These are phyloP conservation scores for Pangasius mekongensis DNA, from an alignment of 2,797 vertebrate genomes.

Conservation along the genomic window DNA sequence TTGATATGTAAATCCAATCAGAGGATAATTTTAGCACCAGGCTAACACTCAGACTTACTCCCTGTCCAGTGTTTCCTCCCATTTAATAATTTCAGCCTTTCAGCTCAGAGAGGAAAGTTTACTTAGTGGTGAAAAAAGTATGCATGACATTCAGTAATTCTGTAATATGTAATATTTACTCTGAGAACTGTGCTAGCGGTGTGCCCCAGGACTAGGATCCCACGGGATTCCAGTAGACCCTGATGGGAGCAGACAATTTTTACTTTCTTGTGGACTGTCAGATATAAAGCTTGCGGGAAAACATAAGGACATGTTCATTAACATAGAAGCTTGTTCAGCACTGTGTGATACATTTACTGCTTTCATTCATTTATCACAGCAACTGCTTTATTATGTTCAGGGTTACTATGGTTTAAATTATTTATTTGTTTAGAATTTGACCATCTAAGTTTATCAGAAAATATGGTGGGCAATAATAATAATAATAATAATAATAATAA, in stretches of 20 bases:
- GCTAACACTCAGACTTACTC: constrained; percentile 12
- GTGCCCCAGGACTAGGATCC: neutral
- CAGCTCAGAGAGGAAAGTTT: neutral
- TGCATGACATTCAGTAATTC: neutral
- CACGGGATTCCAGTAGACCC: neutral
- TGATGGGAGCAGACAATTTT: neutral
- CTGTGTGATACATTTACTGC: neutral
- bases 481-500: neutral
- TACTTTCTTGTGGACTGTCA: neutral
- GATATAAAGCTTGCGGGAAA: neutral
- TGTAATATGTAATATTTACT: neutral
- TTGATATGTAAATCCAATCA: constrained; percentile 55
- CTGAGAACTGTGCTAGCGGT: neutral
- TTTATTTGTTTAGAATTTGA: neutral
- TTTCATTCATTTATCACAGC: neutral
- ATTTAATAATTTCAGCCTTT: constrained; percentile 25
- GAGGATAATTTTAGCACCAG: constrained; percentile 46
- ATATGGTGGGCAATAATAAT: neutral
- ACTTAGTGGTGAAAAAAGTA: neutral
- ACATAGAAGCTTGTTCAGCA: neutral
- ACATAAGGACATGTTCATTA: neutral
- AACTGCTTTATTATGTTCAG: neutral
- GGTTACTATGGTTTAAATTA: neutral
- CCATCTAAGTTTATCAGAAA: neutral
- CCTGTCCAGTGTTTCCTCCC: neutral